These are phyloP conservation scores for Tetranychus truncatus DNA, from an alignment of 2,888 invertebrate genomes.

Conservation along the genomic window DNA sequence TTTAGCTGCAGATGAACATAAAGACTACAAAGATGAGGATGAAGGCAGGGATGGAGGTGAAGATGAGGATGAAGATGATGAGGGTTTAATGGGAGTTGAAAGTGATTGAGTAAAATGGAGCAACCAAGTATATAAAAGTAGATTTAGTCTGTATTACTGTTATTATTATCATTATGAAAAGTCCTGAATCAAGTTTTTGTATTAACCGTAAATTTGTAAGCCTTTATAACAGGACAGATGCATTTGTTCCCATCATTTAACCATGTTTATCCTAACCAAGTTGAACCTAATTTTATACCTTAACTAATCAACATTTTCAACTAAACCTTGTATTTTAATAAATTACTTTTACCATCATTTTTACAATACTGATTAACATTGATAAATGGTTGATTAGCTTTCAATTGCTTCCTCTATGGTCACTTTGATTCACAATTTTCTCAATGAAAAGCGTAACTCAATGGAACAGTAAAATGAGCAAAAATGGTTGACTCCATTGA, in stretches of 20 bases:
- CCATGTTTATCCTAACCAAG: too few species aligned
- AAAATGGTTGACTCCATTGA: too few species aligned
- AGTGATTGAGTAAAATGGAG: neutral
- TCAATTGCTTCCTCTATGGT: too few species aligned
- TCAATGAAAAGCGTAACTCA: too few species aligned
- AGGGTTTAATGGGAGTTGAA: neutral
- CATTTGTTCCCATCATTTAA: neutral
- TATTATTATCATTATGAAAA: neutral
- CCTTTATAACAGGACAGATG: neutral
- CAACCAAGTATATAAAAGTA: too few species aligned
- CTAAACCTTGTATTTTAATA: neutral
- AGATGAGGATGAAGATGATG: slow-evolving; percentile 38
- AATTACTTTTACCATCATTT: neutral
- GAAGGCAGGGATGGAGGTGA: neutral
- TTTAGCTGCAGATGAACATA: neutral
- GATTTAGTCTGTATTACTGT: too few species aligned
- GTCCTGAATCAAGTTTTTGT: neutral
- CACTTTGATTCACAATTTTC: too few species aligned
- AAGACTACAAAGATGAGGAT: neutral
- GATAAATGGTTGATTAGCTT: neutral
- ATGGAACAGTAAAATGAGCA: too few species aligned
- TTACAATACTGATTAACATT: neutral
- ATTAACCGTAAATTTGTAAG: neutral
- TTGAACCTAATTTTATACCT: too few species aligned
- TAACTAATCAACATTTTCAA: neutral